Conservation (phyloP, 2,797 vertebrate species). For the Pipistrellus pipistrellus region DNA sequence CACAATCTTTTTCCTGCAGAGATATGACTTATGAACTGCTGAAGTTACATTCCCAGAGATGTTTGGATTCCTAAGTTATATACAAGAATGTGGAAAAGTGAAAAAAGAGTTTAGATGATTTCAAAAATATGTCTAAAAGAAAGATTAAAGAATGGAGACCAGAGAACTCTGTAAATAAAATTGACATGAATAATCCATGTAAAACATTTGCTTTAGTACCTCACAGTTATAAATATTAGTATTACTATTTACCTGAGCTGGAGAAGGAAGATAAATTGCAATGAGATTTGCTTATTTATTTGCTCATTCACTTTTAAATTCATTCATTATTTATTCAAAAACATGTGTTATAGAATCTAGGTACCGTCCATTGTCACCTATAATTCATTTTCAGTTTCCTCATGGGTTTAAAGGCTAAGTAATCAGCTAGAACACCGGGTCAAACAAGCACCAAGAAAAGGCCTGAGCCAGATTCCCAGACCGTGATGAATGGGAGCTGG, state of each 20-base stretch:
- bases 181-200: no score
- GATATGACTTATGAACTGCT: background rate
- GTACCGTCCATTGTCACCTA: background rate
- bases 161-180: constrained; percentile 1
- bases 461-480: background rate
- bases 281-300: background rate
- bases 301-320: constrained; percentile 9
- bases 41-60: background rate
- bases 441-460: background rate
- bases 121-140: background rate
- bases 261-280: constrained; percentile 10
- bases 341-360: background rate
- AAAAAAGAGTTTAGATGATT: constrained; percentile 1
- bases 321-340: constrained; percentile 43
- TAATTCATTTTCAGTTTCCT: constrained; percentile 3
- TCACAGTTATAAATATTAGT: constrained; percentile 8
- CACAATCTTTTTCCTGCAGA: background rate
- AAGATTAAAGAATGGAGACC: background rate
- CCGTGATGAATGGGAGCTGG: background rate
- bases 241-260: background rate
- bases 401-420: background rate
- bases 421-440: background rate
- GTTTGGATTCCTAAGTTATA: background rate
- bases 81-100: background rate
- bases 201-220: background rate